Percentiles rank a stretch among this genome's conserved stretches.
phyloP scores from a whole-genome alignment of 2,888 invertebrate species.

The Archaeoteleia sp. region DNA sequence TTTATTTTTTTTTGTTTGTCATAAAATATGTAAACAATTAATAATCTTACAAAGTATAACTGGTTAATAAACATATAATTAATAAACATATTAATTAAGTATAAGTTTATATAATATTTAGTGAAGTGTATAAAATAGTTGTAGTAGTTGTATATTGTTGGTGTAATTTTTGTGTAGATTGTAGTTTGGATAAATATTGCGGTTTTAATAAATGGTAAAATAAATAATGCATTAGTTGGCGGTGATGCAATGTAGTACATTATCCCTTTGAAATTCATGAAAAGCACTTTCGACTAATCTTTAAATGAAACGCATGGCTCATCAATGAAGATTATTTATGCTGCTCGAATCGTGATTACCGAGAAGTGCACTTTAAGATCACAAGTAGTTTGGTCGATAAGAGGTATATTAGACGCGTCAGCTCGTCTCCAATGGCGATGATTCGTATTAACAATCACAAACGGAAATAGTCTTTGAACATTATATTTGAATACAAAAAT shows the following conservation, averaged over 20 bases:
- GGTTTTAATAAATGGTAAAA: too few relatives aligned
- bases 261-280: slow-evolving; percentile 17
- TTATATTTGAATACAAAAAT: too few relatives aligned
- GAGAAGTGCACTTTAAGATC: slow-evolving; percentile 31
- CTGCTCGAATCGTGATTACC: slow-evolving; percentile 30
- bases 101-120: too few relatives aligned
- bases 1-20: too few relatives aligned
- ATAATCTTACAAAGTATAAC: too few relatives aligned
- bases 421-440: slow-evolving; percentile 31
- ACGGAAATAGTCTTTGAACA: background rate
- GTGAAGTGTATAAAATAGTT: too few relatives aligned
- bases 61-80: too few relatives aligned
- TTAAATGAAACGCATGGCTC: slow-evolving; percentile 29
- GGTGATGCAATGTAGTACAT: slow-evolving; percentile 19
- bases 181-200: slow-evolving; percentile 2
- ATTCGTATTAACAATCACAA: slow-evolving; percentile 21
- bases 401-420: background rate
- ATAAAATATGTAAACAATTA: too few relatives aligned
- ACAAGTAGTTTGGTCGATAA: slow-evolving; percentile 14
- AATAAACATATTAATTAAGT: too few relatives aligned
- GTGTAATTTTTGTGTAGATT: too few relatives aligned
- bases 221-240: too few relatives aligned
- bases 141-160: too few relatives aligned
- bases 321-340: slow-evolving; percentile 47
- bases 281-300: slow-evolving; percentile 19